Evolutionary conservation across 2,113 vertebrate species (phyloP), one percentile per base, ranked within the genome.

Genomic region (Gymnocephalus cernua): DNA sequence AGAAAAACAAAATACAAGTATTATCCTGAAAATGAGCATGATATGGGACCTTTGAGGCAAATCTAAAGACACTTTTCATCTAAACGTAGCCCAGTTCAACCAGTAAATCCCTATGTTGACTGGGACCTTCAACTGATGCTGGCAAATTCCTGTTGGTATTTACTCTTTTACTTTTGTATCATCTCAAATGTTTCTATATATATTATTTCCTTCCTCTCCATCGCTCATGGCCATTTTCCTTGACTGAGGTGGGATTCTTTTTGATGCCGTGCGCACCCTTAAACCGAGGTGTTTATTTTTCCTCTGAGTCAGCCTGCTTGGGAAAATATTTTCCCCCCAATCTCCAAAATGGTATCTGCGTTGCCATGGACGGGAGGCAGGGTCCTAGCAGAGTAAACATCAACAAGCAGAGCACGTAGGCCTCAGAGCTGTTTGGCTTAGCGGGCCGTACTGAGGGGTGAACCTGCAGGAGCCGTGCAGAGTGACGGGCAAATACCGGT

Each of bases 321-420:
- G 59, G 74, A 93, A 94, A 94, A 94, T 93, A 95, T 93, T 93
- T 68, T 93, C 48, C 74, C 64, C 75, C 63, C 41, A 71, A 89
- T 92, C 89, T 90, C 73, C 80, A 85, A 88, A 94, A 92, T 79
- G 86, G 85, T 93, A 93, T 93, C 90, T 88, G 83, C 87, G 77
- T 89, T 84, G 80, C 88, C 53, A 51, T 59, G 72, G 83, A 82
- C n/a, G 4, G 66, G 38, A 84, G 86, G 90, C 69, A 15, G 86
- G 76, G 76, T 70, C 80, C 58, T 27, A 27, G 68, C 72, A 86
- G 85, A 65, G 85, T 92, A 93, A 93, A 94, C 88, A 94, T 90
- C 82, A 93, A 93, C 93, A 88, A 29, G 41, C 73, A 23, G 16
- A 77, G 72, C 76, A 38, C 73, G 69, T 63, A 69, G 83, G 66